phyloP scores from a whole-genome alignment of 2,113 vertebrate genomes.

The Cnemophilus loriae region DNA sequence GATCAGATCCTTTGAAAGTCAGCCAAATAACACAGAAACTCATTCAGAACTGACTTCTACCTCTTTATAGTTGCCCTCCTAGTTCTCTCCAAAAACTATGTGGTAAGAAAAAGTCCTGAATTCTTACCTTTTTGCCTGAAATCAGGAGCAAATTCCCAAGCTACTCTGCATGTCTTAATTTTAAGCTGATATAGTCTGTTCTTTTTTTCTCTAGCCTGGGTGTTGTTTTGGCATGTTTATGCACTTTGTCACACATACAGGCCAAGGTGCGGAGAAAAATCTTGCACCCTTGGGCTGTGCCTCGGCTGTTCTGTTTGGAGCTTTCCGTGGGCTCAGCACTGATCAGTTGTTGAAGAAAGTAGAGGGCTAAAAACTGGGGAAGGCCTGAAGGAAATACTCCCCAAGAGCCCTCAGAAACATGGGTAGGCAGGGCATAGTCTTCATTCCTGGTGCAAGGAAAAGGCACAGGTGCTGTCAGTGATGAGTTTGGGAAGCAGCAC shows the following conservation, averaged over 20 bases:
- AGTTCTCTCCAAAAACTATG: neutral
- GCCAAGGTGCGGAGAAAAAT: neutral
- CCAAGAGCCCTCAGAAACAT: neutral
- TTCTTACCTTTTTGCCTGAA: neutral
- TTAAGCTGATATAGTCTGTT: neutral
- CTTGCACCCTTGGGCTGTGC: neutral
- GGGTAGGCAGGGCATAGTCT: neutral
- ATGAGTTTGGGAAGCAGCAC: neutral
- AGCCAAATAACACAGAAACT: slow-evolving; percentile 5
- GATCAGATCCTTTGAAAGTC: slow-evolving; percentile 10
- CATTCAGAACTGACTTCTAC: neutral
- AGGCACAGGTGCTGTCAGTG: neutral
- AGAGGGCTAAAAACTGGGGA: neutral
- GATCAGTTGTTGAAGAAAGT: neutral
- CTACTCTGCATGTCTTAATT: neutral
- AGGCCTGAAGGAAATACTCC: neutral
- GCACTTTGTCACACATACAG: neutral
- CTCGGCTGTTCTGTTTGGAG: neutral
- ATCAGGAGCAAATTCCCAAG: neutral
- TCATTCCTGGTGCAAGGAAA: neutral
- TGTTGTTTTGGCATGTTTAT: neutral
- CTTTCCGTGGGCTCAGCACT: neutral
- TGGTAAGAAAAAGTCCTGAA: neutral
- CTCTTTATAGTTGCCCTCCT: neutral
- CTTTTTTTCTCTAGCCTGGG: neutral